Base-by-base conservation (phyloP, 2,888 invertebrate species). In the Linnaemya tessellans region DNA sequence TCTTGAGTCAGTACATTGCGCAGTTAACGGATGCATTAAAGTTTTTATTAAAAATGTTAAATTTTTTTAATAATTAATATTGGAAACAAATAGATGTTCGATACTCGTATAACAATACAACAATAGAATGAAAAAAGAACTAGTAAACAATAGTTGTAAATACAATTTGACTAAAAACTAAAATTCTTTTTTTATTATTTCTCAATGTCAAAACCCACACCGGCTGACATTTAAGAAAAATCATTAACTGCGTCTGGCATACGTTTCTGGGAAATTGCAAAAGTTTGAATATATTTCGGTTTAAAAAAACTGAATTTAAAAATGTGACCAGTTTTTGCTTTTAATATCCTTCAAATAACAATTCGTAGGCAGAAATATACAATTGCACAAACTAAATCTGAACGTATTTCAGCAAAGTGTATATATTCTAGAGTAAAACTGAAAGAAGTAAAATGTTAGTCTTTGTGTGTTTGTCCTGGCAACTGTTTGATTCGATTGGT, bases 401-500 rank as follows among this genome's bases (percentile, higher is more conserved):
- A 60, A 46, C 58, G 30, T 30, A n/a, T 38, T 74, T 10, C 49
- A 62, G 38, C n/a, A 20, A 51, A 64, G 1, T 64, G 25, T 75
- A 64, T 62, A 25, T 64, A 10, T 43, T 30, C 22, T n/a, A 30
- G 13, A 43, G n/a, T 70, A 13, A 43, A 35, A 41, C 9, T 18
- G 68, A n/a, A 46, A 25, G 46, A 13, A n/a, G 2, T 2, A 15
- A 18, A 35, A 8, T 22, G 64, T 64, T 1, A 1, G 41, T 10
- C 5, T 46, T 1, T 46, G 65, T 25, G 43, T 65, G 20, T 43
- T 13, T 30, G 43, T 13, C 20, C 13, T 20, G 3, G 20, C 9
- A 22, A 30, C 60, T 73, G 60, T 73, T 60, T 13, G 46, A 43
- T 62, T 51, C 54, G 46, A 46, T 62, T 79, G 70, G 41, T 70